A percentile compares a stretch with the other conserved stretches of the same genome.
Evolutionary conservation across 2,113 vertebrate species (phyloP).

Genomic region (Vidua chalybeata): DNA sequence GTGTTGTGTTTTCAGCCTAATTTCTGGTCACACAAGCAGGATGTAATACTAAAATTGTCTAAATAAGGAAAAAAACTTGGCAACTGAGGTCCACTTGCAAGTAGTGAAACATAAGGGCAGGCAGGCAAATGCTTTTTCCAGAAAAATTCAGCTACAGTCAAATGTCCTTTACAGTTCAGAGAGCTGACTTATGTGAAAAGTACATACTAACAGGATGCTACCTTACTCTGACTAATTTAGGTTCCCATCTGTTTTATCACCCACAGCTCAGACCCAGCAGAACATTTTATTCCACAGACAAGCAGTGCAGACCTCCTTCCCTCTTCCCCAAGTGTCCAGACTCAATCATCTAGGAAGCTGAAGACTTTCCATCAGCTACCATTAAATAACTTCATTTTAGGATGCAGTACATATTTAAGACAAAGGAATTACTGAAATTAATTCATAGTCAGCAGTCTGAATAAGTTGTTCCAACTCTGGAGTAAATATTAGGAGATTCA

Average conservation of each 20-base stretch:
- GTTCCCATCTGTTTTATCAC: background rate
- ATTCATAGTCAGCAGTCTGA: background rate
- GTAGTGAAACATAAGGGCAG: background rate
- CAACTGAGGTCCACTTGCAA: background rate
- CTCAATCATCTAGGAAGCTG: background rate
- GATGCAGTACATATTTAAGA: background rate
- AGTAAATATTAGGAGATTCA: background rate
- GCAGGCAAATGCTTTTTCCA: background rate
- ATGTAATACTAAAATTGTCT: background rate
- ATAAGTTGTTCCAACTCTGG: background rate
- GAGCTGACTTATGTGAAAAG: background rate
- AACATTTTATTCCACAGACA: background rate
- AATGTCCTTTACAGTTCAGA: background rate
- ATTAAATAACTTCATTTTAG: background rate
- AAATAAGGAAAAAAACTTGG: background rate
- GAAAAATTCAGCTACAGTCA: background rate
- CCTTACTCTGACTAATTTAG: background rate
- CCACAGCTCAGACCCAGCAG: background rate
- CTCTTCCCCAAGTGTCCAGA: background rate
- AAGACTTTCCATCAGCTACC: background rate
- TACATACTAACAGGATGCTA: background rate
- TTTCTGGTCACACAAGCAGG: background rate
- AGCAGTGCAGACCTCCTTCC: background rate
- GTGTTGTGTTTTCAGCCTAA: background rate
- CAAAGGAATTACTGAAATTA: rapidly evolving